Evolutionary conservation across 2,888 invertebrate species (phyloP).

Genomic region (Pammene aurita): DNA sequence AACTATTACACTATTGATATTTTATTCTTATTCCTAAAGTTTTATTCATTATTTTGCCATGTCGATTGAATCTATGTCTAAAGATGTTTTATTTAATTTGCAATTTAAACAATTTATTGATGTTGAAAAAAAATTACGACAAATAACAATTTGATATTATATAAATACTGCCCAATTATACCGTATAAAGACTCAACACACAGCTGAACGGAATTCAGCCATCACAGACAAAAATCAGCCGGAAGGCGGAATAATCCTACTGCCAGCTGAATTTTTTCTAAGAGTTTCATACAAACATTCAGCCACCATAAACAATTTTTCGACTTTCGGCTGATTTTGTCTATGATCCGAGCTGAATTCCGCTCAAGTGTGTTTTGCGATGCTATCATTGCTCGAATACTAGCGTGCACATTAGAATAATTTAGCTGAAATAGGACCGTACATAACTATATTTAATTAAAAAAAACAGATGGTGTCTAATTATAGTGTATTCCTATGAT

Average conservation of each 20-base stretch:
- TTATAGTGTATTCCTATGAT: neutral
- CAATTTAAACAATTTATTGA: neutral
- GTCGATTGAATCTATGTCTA: neutral
- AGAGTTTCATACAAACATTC: too few species aligned
- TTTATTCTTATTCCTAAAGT: slow-evolving; percentile 14
- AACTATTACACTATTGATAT: slow-evolving; percentile 22
- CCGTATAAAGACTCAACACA: too few species aligned
- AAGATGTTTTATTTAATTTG: neutral
- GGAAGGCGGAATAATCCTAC: too few species aligned
- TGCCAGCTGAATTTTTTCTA: too few species aligned
- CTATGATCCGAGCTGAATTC: too few species aligned
- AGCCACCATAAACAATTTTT: too few species aligned
- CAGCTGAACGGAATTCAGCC: too few species aligned
- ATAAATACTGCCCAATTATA: neutral
- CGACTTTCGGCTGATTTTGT: too few species aligned
- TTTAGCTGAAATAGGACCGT: neutral
- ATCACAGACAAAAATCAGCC: too few species aligned
- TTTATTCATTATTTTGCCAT: neutral
- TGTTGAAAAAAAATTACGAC: neutral
- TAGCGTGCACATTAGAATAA: neutral
- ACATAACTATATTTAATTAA: neutral
- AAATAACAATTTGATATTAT: neutral
- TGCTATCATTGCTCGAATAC: too few species aligned
- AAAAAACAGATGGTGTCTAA: slow-evolving; percentile 9
- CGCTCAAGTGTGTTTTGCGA: too few species aligned